Evolutionary conservation across 2,888 invertebrate genomes (phyloP).

Genomic region (Globia sparganii): DNA sequence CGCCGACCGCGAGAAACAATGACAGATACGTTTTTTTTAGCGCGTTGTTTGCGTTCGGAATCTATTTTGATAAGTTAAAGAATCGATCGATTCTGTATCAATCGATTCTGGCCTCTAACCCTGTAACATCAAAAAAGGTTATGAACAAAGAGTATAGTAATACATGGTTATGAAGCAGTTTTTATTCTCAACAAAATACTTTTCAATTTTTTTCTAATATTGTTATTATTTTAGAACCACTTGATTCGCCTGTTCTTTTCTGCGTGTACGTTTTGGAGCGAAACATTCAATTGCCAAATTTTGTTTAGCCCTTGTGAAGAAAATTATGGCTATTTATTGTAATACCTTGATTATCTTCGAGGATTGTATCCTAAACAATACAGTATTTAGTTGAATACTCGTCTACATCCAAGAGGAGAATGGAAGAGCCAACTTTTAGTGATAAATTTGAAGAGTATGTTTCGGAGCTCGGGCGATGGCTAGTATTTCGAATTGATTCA

Average conservation of each 20-base stretch:
- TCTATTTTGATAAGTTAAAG: not conserved
- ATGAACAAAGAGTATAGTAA: no score
- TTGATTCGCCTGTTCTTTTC: not conserved
- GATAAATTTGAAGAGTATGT: slow-evolving; percentile 92
- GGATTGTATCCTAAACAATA: slow-evolving; percentile 58
- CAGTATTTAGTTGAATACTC: slow-evolving; percentile 60
- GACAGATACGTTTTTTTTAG: not conserved
- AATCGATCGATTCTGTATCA: not conserved
- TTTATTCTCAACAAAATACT: not conserved
- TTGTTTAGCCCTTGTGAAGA: slow-evolving; percentile 64
- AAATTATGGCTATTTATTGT: slow-evolving; percentile 68
- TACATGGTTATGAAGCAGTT: no score
- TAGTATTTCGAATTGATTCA: slow-evolving; percentile 75
- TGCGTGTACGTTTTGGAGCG: slow-evolving; percentile 61
- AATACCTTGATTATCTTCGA: slow-evolving; percentile 54
- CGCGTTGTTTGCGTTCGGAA: slow-evolving; percentile 13
- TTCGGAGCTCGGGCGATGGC: slow-evolving; percentile 93
- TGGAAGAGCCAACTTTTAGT: slow-evolving; percentile 90
- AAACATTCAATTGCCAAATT: slow-evolving; percentile 69
- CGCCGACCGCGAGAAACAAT: not conserved
- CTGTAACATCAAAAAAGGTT: not conserved
- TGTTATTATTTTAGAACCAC: not conserved
- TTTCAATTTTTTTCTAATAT: not conserved
- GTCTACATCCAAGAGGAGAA: slow-evolving; percentile 62
- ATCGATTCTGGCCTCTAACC: not conserved